phyloP scores from a whole-genome alignment of 2,888 invertebrate genomes.

The Sminthurinus aureus region DNA sequence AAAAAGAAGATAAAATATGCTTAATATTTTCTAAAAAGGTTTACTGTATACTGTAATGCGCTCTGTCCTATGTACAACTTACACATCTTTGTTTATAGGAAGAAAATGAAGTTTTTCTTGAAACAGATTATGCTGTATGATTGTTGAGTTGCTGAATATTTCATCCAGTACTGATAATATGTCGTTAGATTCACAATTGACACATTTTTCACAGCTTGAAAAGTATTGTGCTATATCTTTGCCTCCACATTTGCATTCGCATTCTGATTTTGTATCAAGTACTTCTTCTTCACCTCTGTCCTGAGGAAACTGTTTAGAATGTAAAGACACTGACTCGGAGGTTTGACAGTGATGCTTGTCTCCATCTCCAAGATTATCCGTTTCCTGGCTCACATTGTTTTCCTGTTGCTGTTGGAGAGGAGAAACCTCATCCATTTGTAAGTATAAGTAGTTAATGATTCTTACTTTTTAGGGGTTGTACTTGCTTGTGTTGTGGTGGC shows the following conservation, averaged over 20 bases:
- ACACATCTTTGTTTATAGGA: background rate
- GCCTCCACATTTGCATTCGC: background rate
- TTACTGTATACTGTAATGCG: no score
- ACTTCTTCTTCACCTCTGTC: background rate
- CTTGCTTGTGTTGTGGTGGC: background rate
- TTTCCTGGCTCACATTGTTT: no score
- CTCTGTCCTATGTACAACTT: no score
- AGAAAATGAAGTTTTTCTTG: conserved; percentile 26
- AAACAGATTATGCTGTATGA: background rate
- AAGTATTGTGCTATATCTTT: background rate
- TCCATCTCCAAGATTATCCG: background rate
- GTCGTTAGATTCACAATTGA: background rate
- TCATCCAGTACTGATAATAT: background rate
- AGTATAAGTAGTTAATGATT: background rate
- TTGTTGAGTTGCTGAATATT: background rate
- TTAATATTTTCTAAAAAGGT: no score
- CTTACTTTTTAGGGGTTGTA: background rate
- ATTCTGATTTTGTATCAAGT: background rate
- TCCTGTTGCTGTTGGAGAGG: no score
- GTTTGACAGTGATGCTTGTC: background rate
- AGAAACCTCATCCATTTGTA: background rate
- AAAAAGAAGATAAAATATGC: background rate
- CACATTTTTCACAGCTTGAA: no score
- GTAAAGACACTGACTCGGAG: no score
- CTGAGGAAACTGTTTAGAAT: background rate